These are phyloP conservation scores for Lathronympha strigana DNA, from an alignment of 2,888 invertebrate species.

Conservation along the genomic window DNA sequence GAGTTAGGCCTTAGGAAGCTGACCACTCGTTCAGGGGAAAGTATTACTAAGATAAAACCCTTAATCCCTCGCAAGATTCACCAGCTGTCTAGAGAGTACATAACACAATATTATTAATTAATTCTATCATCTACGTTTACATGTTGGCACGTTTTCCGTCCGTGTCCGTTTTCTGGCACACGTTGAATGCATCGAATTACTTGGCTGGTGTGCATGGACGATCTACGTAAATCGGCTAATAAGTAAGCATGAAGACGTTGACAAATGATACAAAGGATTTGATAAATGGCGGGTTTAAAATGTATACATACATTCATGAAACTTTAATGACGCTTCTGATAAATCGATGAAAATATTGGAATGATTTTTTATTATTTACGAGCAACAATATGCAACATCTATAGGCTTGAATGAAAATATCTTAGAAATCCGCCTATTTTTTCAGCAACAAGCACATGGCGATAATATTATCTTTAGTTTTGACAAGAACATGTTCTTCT, in stretches of 20 bases:
- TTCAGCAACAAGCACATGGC: too few relatives aligned
- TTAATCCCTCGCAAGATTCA: slow-evolving; percentile 12
- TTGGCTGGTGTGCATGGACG: slow-evolving; percentile 17
- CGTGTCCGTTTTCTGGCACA: slow-evolving; percentile 27
- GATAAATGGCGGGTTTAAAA: neutral
- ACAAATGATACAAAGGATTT: slow-evolving; percentile 15
- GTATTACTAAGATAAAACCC: neutral
- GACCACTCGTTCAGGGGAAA: neutral
- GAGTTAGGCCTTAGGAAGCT: neutral
- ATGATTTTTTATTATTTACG: neutral
- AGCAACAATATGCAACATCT: too few relatives aligned
- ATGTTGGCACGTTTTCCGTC: slow-evolving; percentile 20
- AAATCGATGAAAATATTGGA: slow-evolving; percentile 5
- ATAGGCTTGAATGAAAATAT: too few relatives aligned
- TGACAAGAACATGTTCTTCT: too few relatives aligned
- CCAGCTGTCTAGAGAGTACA: slow-evolving; percentile 2
- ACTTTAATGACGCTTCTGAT: slow-evolving; percentile 1
- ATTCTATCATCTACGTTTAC: slow-evolving; percentile 23
- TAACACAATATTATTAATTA: slow-evolving; percentile 22
- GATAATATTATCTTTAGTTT: too few relatives aligned
- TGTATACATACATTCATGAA: slow-evolving; percentile 3
- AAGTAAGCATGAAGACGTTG: neutral
- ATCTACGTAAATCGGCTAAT: slow-evolving; percentile 18
- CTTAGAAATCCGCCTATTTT: too few relatives aligned
- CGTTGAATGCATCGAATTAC: slow-evolving; percentile 40